Evolutionary conservation across 1,140 invertebrate species (phyloP), one percentile per base, ranked within the genome.

Genomic region (Nylanderia fulva): DNA sequence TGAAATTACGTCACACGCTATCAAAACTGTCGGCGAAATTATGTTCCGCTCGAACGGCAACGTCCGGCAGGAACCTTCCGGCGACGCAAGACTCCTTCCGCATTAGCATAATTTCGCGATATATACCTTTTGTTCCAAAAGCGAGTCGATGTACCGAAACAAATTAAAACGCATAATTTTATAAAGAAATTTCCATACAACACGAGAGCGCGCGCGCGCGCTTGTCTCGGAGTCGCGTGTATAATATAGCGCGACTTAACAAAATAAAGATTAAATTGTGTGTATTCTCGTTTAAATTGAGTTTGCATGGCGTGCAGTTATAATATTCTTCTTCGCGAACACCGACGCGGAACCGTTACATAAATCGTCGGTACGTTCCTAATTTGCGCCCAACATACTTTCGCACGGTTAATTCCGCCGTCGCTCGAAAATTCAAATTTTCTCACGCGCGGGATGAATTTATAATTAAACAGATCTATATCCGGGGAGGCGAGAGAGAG

Each of bases 1-100:
- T 72, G 42, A 69, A 85, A 82, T 85, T 69, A 45, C 61, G 61
- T 77, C 61, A 79, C 48, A 74, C 80, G 80, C 68, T 76, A 84
- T 61, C 71, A 52, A 76, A 84, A 66, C 60, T 27, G 42, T 63
- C 42, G 71, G 71, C 52, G 75, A 63, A 84, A 63, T 76, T 76
- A 39, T 58, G 71, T 39, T 63, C 15, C 60, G 69, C 56, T 11
- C 60, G 69, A 42, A 63, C n/a, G 71, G n/a, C 80, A 24, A 54
- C 48, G 76, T 69, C 33, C 60, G 8, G 18, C 64, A 45, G n/a
- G n/a, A n/a, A 39, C 64, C n/a, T 24, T n/a, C 24, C 18, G 29
- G 29, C 29, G 29, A 36, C 29, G 27, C 24, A 21, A 24, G 6
- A 71, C 52, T 68, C 3, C n/a, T 39, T 24, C 5, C 27, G 29